Percentiles rank a stretch among this genome's conserved stretches.
phyloP scores from a whole-genome alignment of 1,140 invertebrate genomes.

The Pararge aegeria region DNA sequence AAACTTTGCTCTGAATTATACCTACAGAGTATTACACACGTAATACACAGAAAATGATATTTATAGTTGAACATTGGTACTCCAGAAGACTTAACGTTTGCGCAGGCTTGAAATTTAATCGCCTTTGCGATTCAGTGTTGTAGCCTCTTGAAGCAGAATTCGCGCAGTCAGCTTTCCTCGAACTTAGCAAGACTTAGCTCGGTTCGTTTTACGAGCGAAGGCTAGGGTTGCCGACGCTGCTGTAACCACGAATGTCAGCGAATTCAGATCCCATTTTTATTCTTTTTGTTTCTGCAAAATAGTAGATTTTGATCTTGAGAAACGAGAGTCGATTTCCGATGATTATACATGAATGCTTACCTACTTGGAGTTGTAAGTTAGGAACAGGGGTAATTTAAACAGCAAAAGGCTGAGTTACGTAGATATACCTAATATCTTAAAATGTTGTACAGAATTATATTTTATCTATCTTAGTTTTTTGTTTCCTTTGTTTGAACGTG shows the following conservation, averaged over 20 bases:
- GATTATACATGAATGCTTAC: not conserved
- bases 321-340: not conserved
- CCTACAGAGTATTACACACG: not conserved
- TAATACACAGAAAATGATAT: not conserved
- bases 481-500: too few species aligned
- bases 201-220: constrained; percentile 14
- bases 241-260: not conserved
- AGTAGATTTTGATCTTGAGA: not conserved
- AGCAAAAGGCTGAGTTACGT: too few species aligned
- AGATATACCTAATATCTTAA: too few species aligned
- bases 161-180: constrained; percentile 14
- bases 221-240: not conserved
- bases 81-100: not conserved
- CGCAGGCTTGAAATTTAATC: constrained; percentile 9
- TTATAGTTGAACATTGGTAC: not conserved
- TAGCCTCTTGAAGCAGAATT: constrained; percentile 7
- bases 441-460: too few species aligned
- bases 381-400: too few species aligned
- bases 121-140: constrained; percentile 10
- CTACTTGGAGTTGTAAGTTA: not conserved
- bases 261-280: not conserved
- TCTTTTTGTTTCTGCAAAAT: not conserved
- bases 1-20: not conserved
- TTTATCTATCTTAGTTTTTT: too few species aligned
- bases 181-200: constrained; percentile 20